Evolutionary conservation across 2,888 invertebrate species (phyloP).

Genomic region (Cephus runcator): DNA sequence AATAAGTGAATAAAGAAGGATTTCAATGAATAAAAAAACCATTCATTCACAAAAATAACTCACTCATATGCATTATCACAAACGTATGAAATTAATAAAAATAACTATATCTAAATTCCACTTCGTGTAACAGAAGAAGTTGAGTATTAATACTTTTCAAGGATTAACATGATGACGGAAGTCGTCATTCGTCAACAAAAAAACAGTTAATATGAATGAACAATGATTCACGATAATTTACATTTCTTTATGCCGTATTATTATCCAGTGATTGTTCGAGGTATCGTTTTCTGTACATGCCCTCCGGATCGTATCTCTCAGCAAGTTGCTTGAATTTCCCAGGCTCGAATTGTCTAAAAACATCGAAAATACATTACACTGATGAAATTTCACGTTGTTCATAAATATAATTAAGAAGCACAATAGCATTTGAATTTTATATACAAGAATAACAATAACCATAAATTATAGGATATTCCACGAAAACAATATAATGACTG

Average conservation of each 20-base stretch:
- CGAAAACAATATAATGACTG: background rate
- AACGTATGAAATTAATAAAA: background rate
- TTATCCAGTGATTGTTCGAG: constrained; percentile 35
- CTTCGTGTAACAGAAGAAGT: background rate
- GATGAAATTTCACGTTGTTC: background rate
- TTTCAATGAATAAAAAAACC: background rate
- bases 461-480: background rate
- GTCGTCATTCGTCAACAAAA: background rate
- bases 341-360: constrained; percentile 44
- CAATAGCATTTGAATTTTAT: background rate
- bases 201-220: background rate
- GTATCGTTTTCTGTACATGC: constrained; percentile 41
- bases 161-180: background rate
- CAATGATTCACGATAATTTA: background rate
- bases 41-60: background rate
- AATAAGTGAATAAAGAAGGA: background rate
- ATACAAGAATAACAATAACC: background rate
- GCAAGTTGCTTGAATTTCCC: constrained; percentile 41
- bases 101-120: background rate
- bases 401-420: background rate
- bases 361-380: background rate
- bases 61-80: background rate
- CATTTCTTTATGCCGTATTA: constrained; percentile 16
- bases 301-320: constrained; percentile 42
- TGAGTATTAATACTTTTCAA: background rate